These are phyloP conservation scores for Taenaris catops DNA, from an alignment of 2,888 invertebrate species.

Conservation along the genomic window DNA sequence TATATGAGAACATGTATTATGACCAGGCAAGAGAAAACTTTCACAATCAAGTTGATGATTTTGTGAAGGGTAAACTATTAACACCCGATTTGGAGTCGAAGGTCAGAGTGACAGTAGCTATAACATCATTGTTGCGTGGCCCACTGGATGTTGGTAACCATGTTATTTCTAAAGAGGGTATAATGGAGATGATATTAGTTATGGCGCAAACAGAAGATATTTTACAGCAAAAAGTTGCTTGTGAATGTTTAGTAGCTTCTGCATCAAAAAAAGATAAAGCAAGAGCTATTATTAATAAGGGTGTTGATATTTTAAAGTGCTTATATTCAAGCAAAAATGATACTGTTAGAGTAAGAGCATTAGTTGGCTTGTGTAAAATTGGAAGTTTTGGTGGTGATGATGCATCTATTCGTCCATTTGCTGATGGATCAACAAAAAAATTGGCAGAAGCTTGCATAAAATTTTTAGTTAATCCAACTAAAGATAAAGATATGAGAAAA, in stretches of 20 bases:
- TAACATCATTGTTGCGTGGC: conserved; percentile 93
- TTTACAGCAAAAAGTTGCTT: conserved; percentile 95
- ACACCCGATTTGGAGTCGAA: conserved; percentile 94
- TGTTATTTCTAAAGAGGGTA: conserved; percentile 89
- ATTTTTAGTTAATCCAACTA: conserved; percentile 92
- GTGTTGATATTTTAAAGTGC: conserved; percentile 95
- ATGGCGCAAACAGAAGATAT: conserved; percentile 97
- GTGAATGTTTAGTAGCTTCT: conserved; percentile 97
- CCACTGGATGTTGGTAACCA: conserved; percentile 96
- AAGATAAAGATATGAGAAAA: conserved; percentile 92
- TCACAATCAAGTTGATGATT: conserved; percentile 89
- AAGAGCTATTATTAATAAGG: conserved; percentile 91
- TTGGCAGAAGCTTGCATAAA: conserved; percentile 96
- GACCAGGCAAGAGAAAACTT: conserved; percentile 89
- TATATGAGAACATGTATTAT: conserved; percentile 98
- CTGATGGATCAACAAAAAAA: conserved; percentile 95
- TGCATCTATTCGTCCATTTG: conserved; percentile 95
- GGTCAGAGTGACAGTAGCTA: conserved; percentile 91
- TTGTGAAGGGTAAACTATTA: conserved; percentile 90
- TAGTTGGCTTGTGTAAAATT: conserved; percentile 97
- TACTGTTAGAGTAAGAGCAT: conserved; percentile 91
- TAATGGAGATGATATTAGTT: conserved; percentile 97
- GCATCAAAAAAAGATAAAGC: conserved; percentile 99
- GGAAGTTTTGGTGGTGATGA: conserved; percentile 97
- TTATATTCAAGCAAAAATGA: conserved; percentile 95